Percentiles rank a stretch among this genome's conserved stretches.
Evolutionary conservation across 2,888 invertebrate genomes (phyloP).

Genomic region (Operophtera brumata): DNA sequence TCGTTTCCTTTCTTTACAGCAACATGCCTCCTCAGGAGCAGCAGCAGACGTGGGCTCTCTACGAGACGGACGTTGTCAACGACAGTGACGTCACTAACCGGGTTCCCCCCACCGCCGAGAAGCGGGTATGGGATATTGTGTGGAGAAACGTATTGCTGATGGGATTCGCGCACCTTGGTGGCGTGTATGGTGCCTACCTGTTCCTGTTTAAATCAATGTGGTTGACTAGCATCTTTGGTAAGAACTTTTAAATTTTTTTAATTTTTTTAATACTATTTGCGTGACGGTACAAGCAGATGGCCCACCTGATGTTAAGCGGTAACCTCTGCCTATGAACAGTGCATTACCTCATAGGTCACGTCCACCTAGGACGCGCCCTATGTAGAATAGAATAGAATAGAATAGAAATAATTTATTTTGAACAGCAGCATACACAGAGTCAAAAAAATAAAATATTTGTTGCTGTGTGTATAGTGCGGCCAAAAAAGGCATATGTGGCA

Average conservation of each 20-base stretch:
- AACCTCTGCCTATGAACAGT: too few species aligned
- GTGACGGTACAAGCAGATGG: too few species aligned
- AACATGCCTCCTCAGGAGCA: constrained; percentile 72
- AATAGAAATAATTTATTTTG: too few species aligned
- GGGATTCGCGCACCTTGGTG: constrained; percentile 84
- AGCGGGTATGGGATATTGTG: constrained; percentile 83
- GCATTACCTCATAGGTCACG: too few species aligned
- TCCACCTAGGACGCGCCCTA: too few species aligned
- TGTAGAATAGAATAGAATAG: too few species aligned
- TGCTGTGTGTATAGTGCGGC: too few species aligned
- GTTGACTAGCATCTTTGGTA: constrained; percentile 85
- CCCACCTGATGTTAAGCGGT: too few species aligned
- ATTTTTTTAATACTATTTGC: too few species aligned
- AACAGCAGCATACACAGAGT: too few species aligned
- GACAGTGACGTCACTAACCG: constrained; percentile 42
- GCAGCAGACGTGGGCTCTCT: constrained; percentile 63
- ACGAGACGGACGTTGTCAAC: constrained; percentile 61
- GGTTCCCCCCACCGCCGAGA: constrained; percentile 73
- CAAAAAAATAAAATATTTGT: too few species aligned
- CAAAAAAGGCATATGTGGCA: too few species aligned
- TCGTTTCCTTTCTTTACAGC: constrained; percentile 27
- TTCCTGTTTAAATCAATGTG: constrained; percentile 87
- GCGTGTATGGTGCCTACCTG: constrained; percentile 87
- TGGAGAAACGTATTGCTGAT: constrained; percentile 92
- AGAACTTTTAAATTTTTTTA: constrained; percentile 47